phyloP scores from a whole-genome alignment of 2,797 vertebrate genomes.

The Macrochelys suwanniensis region DNA sequence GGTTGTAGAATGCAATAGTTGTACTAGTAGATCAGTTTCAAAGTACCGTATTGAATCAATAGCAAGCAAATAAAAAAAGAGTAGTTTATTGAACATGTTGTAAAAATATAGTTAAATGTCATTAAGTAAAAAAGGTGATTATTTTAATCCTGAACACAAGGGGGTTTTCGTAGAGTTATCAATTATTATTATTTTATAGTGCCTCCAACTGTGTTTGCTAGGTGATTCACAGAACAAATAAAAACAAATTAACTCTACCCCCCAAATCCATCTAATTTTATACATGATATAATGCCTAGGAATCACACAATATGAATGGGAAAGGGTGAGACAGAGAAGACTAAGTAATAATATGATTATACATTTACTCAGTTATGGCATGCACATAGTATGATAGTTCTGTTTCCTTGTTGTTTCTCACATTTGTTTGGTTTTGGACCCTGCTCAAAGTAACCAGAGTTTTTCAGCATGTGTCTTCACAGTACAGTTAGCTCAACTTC shows the following conservation, averaged over 20 bases:
- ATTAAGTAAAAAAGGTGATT: constrained; percentile 69
- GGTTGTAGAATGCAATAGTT: constrained; percentile 72
- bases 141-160: constrained; percentile 42
- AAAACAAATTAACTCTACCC: background rate
- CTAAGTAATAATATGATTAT: background rate
- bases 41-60: constrained; percentile 67
- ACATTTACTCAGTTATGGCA: background rate
- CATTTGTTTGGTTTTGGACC: too few relatives aligned
- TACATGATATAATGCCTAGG: background rate
- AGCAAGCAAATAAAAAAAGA: constrained; percentile 66
- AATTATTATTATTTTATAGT: constrained; percentile 60
- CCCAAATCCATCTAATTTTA: constrained; percentile 18
- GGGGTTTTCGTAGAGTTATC: constrained; percentile 59
- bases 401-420: background rate
- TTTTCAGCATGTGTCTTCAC: background rate
- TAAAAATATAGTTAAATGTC: constrained; percentile 55
- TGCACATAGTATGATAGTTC: background rate
- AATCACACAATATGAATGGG: background rate
- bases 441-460: background rate
- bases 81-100: constrained; percentile 65
- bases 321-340: background rate
- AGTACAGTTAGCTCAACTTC: too few relatives aligned
- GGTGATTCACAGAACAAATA: constrained; percentile 34
- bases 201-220: constrained; percentile 35
- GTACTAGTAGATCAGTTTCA: constrained; percentile 73